Conservation (phyloP, 2,888 invertebrate species). For the Rhodophaea formosa region DNA sequence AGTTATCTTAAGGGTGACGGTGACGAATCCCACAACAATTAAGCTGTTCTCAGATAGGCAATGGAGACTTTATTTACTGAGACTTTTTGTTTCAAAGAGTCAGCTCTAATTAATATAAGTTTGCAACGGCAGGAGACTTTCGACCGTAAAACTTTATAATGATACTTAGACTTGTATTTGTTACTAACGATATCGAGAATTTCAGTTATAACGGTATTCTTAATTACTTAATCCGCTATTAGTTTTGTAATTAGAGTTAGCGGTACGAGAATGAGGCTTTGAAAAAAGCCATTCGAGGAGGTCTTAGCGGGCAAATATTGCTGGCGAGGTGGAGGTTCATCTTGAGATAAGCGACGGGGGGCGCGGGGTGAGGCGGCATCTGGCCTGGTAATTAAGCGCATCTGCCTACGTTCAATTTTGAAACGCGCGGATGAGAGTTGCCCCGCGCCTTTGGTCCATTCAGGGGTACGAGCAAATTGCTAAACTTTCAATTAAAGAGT, state of each 20-base stretch:
- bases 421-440: constrained; percentile 75
- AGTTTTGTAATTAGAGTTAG: constrained; percentile 51
- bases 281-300: constrained; percentile 59
- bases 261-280: constrained; percentile 50
- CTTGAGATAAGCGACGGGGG: constrained; percentile 62
- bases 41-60: constrained; percentile 6
- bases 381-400: constrained; percentile 78
- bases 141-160: constrained; percentile 12
- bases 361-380: constrained; percentile 59
- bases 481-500: constrained; percentile 82
- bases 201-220: constrained; percentile 19
- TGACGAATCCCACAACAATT: constrained; percentile 8
- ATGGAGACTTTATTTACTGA: constrained; percentile 3
- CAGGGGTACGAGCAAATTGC: constrained; percentile 78
- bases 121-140: constrained; percentile 10
- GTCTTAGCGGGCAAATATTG: constrained; percentile 62
- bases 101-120: constrained; percentile 16
- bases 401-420: constrained; percentile 81
- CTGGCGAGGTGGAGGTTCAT: constrained; percentile 65
- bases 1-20: constrained; percentile 5
- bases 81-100: constrained; percentile 16
- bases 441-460: constrained; percentile 75
- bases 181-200: constrained; percentile 14
- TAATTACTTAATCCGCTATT: constrained; percentile 54
- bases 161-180: constrained; percentile 8